Base-by-base conservation (phyloP, 1,140 invertebrate species). In the Trichonephila clavipes region DNA sequence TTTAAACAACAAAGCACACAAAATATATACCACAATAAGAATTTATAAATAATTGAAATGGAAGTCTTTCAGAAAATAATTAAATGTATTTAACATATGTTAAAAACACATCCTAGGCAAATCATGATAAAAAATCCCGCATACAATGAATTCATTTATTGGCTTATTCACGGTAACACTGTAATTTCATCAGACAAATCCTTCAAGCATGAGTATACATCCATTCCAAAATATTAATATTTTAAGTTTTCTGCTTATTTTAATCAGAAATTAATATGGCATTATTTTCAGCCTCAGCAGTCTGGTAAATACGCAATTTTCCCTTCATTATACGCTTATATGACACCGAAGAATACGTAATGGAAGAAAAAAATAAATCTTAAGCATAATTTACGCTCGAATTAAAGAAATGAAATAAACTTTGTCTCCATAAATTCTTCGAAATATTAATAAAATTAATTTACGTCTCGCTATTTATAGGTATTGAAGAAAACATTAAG, bases 361-460 rank as follows among this genome's bases (percentile, higher is more conserved):
- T 7, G 34, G 72, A 77, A 34, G 3, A 77, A 34, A 16, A 34
- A 34, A 66, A 34, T 28, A 69, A 72, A 28, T 40, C 34, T 69
- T 69, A 3, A n/a, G 8, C n/a, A 24, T 8, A 58, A n/a, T 85
- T n/a, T 58, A 51, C 82, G 51, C 21, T 61, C n/a, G 82, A 61
- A 21, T 85, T 59, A 58, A 59, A n/a, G 21, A 59, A 85, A 85
- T 85, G 58, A 85, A 85, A 24, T 24, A 77, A 34, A 16, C 16
- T 24, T 8, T 44, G 16, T 44, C 51, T 85, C 2, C 44, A 21
- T 24, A 85, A 59, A 24, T 59, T 59, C 58, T 24, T 3, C 28
- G 24, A 77, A 77, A 85, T 59, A 85, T 85, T 85, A 85, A 59
- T 85, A 85, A 59, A 59, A 85, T 85, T 85, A 85, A 85, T 59